Evolutionary conservation across 2,888 invertebrate species (phyloP).

Genomic region (Stenodera caucasica): DNA sequence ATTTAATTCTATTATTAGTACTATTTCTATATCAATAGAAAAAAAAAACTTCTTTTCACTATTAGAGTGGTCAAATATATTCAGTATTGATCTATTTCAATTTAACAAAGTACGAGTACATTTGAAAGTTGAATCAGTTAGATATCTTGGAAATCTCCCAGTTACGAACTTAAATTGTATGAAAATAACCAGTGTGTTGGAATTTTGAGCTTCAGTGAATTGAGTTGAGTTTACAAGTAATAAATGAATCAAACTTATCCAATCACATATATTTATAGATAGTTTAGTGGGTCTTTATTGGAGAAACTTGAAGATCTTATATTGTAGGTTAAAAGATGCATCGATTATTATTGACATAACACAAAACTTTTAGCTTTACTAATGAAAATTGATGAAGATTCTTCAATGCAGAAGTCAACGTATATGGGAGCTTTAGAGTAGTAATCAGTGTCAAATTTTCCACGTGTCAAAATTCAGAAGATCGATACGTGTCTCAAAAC

Average conservation of each 20-base stretch:
- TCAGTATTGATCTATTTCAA: background rate
- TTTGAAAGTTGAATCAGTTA: constrained; percentile 1
- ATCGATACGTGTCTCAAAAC: too few relatives aligned
- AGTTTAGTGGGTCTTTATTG: background rate
- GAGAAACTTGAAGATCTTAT: too few relatives aligned
- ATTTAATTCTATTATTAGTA: background rate
- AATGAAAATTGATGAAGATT: too few relatives aligned
- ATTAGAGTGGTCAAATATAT: background rate
- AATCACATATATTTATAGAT: background rate
- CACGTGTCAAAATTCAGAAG: too few relatives aligned
- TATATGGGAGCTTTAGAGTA: too few relatives aligned
- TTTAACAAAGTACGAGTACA: background rate
- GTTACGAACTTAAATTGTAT: background rate
- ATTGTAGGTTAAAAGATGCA: too few relatives aligned
- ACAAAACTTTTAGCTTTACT: too few relatives aligned
- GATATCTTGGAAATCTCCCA: background rate
- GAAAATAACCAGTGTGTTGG: background rate
- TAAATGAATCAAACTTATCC: background rate
- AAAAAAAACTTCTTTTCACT: too few relatives aligned
- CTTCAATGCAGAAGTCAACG: too few relatives aligned
- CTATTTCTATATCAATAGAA: too few relatives aligned
- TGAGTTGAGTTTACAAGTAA: background rate
- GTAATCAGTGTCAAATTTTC: too few relatives aligned
- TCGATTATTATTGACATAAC: too few relatives aligned
- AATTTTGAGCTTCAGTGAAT: background rate